Base-by-base conservation (phyloP, 1,140 invertebrate species). In the Frieseomelitta varia region DNA sequence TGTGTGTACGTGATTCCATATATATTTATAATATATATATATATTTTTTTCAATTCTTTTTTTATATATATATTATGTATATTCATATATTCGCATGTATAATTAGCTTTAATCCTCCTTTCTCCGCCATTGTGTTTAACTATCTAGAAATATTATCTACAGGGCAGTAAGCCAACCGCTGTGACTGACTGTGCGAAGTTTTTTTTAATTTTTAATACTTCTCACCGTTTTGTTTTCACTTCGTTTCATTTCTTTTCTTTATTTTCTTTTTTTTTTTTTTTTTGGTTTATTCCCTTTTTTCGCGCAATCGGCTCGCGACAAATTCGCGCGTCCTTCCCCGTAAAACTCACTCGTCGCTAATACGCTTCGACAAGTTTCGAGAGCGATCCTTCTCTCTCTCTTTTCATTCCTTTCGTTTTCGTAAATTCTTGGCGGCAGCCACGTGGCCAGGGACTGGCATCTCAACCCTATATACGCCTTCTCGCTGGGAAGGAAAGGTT, bases 141-240 rank as follows among this genome's bases (percentile, higher is more conserved):
- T 92, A 93, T 90, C 88, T 93, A 92, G 89, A 73, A 47, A 89
- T 90, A 89, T 89, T 89, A 92, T 92, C 89, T 93, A 93, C 91
- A 93, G 91, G 91, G 88, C 90, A 93, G 90, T 92, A 92, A 30
- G 88, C 80, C 92, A 92, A 91, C 91, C 82, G 87, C 87, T 91
- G 87, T 90, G 88, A 90, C 86, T 89, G 86, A 92, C 87, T 90
- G 90, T 86, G 82, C 84, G 84, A 92, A 85, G 76, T 78, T 88
- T 68, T 34, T n/a, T 53, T 61, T 2, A 30, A 39, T 8, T 39
- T 39, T 47, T 47, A 47, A 4, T 81, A 24, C 78, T 75, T 72
- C 69, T 74, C 69, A 58, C 19, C 53, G 30, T 83, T 72, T 75
- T 73, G 85, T 71, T 88, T 39, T 82, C 10, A 19, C 71, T 79